A percentile compares a stretch with the other conserved stretches of the same genome.
These are phyloP conservation scores for Tetragnatha versicolor DNA, from an alignment of 1,140 invertebrate genomes.

Conservation along the genomic window DNA sequence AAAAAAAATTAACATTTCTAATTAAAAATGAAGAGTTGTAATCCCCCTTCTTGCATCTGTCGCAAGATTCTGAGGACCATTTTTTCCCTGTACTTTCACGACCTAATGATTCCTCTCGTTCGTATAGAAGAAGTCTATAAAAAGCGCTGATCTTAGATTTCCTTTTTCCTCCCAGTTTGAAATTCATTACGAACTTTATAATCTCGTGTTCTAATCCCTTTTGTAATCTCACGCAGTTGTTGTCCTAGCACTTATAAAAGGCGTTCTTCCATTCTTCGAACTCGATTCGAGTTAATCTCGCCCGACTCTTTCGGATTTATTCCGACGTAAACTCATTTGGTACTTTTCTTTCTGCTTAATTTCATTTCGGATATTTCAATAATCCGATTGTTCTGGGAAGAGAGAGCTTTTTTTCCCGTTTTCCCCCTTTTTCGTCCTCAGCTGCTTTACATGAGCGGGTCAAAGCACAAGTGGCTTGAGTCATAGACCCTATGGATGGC, in stretches of 20 bases:
- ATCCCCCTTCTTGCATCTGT: no score
- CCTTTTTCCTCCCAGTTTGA: background rate
- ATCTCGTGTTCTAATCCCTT: conserved; percentile 11
- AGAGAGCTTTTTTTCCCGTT: background rate
- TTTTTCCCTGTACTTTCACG: no score
- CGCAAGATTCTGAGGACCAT: no score
- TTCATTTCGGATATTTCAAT: no score
- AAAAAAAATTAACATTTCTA: no score
- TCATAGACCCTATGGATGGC: no score
- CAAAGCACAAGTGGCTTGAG: no score
- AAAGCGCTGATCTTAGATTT: background rate
- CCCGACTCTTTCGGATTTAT: background rate
- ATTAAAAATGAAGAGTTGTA: no score
- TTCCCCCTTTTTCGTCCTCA: no score
- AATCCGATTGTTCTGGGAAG: background rate
- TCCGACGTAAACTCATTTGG: conserved; percentile 5
- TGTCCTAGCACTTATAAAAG: background rate
- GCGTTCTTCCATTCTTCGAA: background rate
- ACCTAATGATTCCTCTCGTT: no score
- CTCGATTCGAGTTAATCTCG: background rate
- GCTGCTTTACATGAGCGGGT: no score
- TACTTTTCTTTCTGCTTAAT: background rate
- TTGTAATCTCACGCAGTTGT: background rate
- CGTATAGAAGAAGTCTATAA: background rate
- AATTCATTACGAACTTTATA: conserved; percentile 19